phyloP scores from a whole-genome alignment of 2,113 vertebrate species.

The Poeciliopsis retropinna region DNA sequence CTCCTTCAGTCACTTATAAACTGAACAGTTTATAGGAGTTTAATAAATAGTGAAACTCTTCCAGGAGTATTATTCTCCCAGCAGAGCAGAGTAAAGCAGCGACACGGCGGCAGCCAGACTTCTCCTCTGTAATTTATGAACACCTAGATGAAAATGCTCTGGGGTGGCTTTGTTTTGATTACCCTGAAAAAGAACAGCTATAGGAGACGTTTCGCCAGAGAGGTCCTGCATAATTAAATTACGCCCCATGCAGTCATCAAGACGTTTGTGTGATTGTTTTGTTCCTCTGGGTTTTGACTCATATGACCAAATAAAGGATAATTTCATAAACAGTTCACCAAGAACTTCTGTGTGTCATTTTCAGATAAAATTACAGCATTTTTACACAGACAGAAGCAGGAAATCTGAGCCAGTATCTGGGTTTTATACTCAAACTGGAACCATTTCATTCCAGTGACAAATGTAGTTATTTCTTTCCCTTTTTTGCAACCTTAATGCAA shows the following conservation, averaged over 20 bases:
- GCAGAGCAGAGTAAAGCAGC: constrained; percentile 6
- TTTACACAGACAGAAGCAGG: neutral
- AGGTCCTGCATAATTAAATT: constrained; percentile 54
- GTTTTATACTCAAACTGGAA: constrained; percentile 3
- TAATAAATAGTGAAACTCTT: neutral
- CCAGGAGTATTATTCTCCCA: neutral
- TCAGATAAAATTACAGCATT: too few relatives aligned
- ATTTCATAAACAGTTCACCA: constrained; percentile 48
- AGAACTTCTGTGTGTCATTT: constrained; percentile 8
- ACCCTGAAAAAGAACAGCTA: constrained; percentile 44
- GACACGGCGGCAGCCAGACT: constrained; percentile 8
- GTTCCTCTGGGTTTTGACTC: constrained; percentile 37
- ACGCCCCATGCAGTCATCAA: constrained; percentile 25
- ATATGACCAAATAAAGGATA: constrained; percentile 36
- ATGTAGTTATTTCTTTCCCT: constrained; percentile 6
- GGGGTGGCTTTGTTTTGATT: constrained; percentile 54
- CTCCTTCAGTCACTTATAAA: neutral
- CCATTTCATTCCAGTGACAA: constrained; percentile 15
- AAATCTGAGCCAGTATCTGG: neutral
- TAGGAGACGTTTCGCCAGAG: constrained; percentile 58
- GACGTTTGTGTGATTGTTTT: constrained; percentile 42
- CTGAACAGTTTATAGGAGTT: neutral
- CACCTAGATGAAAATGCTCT: constrained; percentile 35
- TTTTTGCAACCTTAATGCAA: constrained; percentile 16
- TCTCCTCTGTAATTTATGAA: constrained; percentile 41